These are phyloP conservation scores for Petaurus breviceps DNA, from an alignment of 2,113 vertebrate genomes.

Conservation along the genomic window DNA sequence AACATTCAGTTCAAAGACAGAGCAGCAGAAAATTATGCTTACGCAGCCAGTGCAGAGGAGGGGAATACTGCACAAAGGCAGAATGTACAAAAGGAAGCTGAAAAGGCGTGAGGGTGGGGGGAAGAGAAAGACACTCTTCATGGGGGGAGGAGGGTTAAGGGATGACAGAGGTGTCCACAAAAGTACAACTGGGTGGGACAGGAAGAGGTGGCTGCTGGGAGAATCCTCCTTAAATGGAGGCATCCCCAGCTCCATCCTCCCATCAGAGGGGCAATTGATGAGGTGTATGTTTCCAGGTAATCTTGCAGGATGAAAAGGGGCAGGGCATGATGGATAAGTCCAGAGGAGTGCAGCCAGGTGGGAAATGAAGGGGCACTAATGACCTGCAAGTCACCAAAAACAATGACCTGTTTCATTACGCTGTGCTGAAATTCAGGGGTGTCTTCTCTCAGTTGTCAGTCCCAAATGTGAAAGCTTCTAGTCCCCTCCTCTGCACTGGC, in stretches of 20 bases:
- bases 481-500: neutral
- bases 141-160: neutral
- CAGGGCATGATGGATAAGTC: neutral
- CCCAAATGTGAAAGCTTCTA: neutral
- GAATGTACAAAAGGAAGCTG: neutral
- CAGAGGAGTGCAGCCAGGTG: neutral
- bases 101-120: neutral
- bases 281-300: neutral
- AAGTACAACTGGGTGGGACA: neutral
- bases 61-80: neutral
- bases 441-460: neutral
- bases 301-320: neutral
- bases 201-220: neutral
- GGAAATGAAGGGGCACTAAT: neutral
- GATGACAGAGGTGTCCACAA: neutral
- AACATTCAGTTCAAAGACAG: neutral
- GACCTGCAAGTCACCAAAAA: neutral
- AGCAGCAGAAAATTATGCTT: neutral
- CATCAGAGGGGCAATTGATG: neutral
- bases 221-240: neutral
- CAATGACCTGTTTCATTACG: neutral
- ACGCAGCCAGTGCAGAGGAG: neutral
- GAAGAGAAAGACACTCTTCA: neutral
- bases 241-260: neutral
- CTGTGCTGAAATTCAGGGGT: neutral